These are phyloP conservation scores for Salvelinus alpinus DNA, from an alignment of 2,113 vertebrate species.

Conservation along the genomic window DNA sequence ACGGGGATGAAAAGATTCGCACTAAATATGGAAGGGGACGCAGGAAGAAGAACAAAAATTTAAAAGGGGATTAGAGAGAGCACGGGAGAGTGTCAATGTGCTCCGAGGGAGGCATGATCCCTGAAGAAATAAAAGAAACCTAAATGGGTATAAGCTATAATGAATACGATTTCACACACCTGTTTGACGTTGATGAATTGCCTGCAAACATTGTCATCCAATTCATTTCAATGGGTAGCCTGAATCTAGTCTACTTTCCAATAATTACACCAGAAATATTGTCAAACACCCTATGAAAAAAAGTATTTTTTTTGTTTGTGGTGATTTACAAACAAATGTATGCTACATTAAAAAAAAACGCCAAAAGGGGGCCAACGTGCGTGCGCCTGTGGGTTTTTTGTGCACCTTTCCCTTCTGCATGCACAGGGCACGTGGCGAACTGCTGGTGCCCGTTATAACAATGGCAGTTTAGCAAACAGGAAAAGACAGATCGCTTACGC, in stretches of 20 bases:
- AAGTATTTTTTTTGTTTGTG: background rate
- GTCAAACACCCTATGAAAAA: background rate
- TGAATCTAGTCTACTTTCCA: slow-evolving; percentile 21
- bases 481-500: slow-evolving; percentile 53
- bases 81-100: slow-evolving; percentile 28
- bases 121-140: slow-evolving; percentile 57
- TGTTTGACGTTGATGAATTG: slow-evolving; percentile 61
- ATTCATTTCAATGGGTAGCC: slow-evolving; percentile 5
- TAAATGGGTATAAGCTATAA: slow-evolving; percentile 38
- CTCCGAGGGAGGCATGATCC: slow-evolving; percentile 38
- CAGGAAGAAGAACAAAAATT: background rate
- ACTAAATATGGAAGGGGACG: slow-evolving; percentile 29
- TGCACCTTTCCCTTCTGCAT: background rate
- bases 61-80: slow-evolving; percentile 41
- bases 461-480: slow-evolving; percentile 49
- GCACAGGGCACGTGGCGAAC: slow-evolving; percentile 40
- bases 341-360: background rate
- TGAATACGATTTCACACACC: background rate
- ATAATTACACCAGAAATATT: slow-evolving; percentile 3
- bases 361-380: background rate
- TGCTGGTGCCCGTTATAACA: slow-evolving; percentile 40
- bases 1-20: slow-evolving; percentile 18
- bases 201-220: slow-evolving; percentile 22
- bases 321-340: no score
- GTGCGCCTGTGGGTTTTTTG: background rate